A percentile compares a stretch with the other conserved stretches of the same genome.
These are phyloP conservation scores for Drosophila mauritiana DNA, from an alignment of 1,140 invertebrate genomes.

Conservation along the genomic window DNA sequence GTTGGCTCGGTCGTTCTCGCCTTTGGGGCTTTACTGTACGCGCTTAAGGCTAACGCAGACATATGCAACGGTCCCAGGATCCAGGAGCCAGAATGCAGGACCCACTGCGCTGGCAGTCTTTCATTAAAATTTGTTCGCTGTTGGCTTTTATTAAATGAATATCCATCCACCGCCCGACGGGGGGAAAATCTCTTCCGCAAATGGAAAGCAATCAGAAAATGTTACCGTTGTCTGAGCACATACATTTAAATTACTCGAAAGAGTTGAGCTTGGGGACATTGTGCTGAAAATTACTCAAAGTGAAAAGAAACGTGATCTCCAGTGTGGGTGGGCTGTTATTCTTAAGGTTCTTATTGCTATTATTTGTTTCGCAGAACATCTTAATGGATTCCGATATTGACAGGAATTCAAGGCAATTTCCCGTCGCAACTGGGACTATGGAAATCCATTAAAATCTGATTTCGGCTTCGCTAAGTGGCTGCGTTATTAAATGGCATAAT, in stretches of 20 bases:
- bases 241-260: slow-evolving; percentile 50
- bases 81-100: slow-evolving; percentile 19
- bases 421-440: neutral
- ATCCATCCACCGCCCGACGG: slow-evolving; percentile 47
- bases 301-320: slow-evolving; percentile 24
- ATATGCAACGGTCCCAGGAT: slow-evolving; percentile 35
- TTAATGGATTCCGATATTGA: slow-evolving; percentile 40
- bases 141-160: slow-evolving; percentile 82
- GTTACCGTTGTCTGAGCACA: slow-evolving; percentile 36
- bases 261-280: slow-evolving; percentile 37
- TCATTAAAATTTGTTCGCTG: slow-evolving; percentile 76
- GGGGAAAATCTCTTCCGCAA: slow-evolving; percentile 50
- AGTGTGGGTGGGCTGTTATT: neutral
- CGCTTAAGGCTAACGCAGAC: slow-evolving; percentile 45
- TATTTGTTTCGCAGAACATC: slow-evolving; percentile 1
- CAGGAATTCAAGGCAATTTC: slow-evolving; percentile 1
- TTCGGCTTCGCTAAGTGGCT: neutral
- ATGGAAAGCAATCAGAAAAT: slow-evolving; percentile 64
- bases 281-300: slow-evolving; percentile 34
- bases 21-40: slow-evolving; percentile 14
- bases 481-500: slow-evolving; percentile 12
- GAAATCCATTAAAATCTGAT: neutral
- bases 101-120: slow-evolving; percentile 54
- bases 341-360: slow-evolving; percentile 1
- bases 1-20: slow-evolving; percentile 19